Evolutionary conservation across 2,797 vertebrate species (phyloP), one percentile per base, ranked within the genome.

Genomic region (Garrulus glandarius): DNA sequence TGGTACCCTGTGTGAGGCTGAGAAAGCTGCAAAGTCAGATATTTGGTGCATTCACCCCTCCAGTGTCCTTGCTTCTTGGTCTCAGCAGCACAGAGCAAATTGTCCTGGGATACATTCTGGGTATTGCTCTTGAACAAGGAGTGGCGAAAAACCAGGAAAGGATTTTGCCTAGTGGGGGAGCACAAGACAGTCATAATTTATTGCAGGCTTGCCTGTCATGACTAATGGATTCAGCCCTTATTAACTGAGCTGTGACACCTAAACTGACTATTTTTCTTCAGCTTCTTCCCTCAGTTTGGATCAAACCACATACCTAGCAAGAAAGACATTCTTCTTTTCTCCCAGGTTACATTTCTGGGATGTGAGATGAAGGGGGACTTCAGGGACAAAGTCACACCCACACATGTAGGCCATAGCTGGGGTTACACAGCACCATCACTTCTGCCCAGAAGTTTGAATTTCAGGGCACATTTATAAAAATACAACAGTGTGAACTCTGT

Each of bases 191-290:
- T 52, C 87, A 77, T 92, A 91, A 96, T 95, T 96, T 92, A 95
- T 68, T 76, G 46, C 89, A 72, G 49, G 36, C 77, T 94, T 89
- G 65, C 64, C 65, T 95, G 80, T 95, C 83, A 60, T 78, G 87
- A 89, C 70, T 87, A 91, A 78, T 92, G 71, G 80, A 89, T 95
- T 84, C 93, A 89, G 83, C 55, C 60, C 74, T 85, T 92, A 76
- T 84, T 96, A 97, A 92, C 50, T 75, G 76, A 84, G 94, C 87
- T 84, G 83, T 89, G 76, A 61, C 91, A 95, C 84, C 82, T 93
- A 92, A 96, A 96, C 81, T n/a, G 85, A 87, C 84, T 93, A 29
- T 44, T 96, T 79, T 92, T 90, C 95, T 96, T 89, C 78, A 91
- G 70, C 56, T 68, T 92, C 64, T 90, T 75, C 80, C 85, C 74